A percentile compares a stretch with the other conserved stretches of the same genome.
phyloP scores from a whole-genome alignment of 2,113 vertebrate species.

The Corythaeola cristata region DNA sequence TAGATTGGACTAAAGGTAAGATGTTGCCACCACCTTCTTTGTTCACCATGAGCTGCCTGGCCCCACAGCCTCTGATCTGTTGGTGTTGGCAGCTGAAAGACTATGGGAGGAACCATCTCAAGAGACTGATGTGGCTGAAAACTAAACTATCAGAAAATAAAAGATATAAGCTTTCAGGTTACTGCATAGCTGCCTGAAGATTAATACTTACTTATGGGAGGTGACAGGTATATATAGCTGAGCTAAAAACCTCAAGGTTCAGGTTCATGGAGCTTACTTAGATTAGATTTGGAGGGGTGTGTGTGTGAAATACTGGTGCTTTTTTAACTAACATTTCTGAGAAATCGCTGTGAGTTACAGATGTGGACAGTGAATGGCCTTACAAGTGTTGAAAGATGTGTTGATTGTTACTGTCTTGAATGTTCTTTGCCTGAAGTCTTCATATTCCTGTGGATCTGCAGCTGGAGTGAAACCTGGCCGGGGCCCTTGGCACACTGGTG shows the following conservation, averaged over 20 bases:
- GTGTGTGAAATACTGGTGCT: not conserved
- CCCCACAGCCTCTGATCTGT: not conserved
- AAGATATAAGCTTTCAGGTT: not conserved
- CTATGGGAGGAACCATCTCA: not conserved
- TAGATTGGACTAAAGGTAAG: not conserved
- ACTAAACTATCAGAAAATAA: not conserved
- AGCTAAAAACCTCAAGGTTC: not conserved
- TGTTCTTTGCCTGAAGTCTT: not conserved
- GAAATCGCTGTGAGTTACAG: not conserved
- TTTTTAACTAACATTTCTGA: not conserved
- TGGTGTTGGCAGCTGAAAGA: not conserved
- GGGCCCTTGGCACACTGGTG: too few relatives aligned
- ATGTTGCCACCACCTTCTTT: not conserved
- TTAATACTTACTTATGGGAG: not conserved
- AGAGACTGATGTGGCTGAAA: not conserved
- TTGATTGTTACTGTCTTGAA: not conserved
- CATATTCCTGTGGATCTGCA: not conserved
- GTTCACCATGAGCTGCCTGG: not conserved
- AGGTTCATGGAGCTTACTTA: not conserved
- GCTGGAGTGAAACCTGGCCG: not conserved
- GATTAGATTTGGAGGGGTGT: not conserved
- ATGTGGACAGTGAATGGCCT: not conserved
- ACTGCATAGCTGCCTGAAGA: not conserved
- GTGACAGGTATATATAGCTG: not conserved
- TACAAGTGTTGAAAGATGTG: not conserved